Evolutionary conservation across 2,888 invertebrate species (phyloP), one percentile per base, ranked within the genome.

Genomic region (Xanthorhoe spadicearia): DNA sequence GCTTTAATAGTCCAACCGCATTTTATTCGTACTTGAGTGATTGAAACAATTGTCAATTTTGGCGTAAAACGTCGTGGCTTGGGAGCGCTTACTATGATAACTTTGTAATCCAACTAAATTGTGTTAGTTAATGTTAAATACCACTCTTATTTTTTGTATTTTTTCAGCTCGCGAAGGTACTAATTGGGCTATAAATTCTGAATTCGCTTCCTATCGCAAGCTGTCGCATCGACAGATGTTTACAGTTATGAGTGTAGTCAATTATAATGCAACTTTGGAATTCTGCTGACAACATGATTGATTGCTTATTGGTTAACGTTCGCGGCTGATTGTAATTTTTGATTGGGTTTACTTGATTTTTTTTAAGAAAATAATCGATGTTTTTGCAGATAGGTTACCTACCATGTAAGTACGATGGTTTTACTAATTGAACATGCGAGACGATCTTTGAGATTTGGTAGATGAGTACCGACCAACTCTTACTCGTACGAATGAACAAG

Each of bases 121-220:
- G 4, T 13, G 13, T 4, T 43, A 43, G 13, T 43, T 13, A 13
- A 13, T 2, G 38, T 43, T 43, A 13, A 43, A 38, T 38, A 15
- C n/a, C 48, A 8, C 7, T 1, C 8, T 17, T 17, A 15, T 15
- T 15, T 84, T 81, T 77, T 80, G 80, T 81, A 79, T 80, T 83
- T 86, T 82, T 84, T 79, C 80, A 75, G 74, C 71, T 66, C 68
- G 74, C 71, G 69, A 79, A 77, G 80, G 78, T 78, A 76, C 79
- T 88, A 86, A 88, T 86, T 87, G 86, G 78, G 76, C 82, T 76
- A 86, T 87, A 87, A 88, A 86, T 83, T 82, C 76, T 74, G 76
- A 79, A 77, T 80, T 83, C 77, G 79, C 80, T 83, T 80, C 80
- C 76, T 74, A 78, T 78, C 74, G 71, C 70, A 77, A 77, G 76